Evolutionary conservation across 2,797 vertebrate genomes (phyloP), one percentile per base, ranked within the genome.

Genomic region (Platyrinchus mystaceus): DNA sequence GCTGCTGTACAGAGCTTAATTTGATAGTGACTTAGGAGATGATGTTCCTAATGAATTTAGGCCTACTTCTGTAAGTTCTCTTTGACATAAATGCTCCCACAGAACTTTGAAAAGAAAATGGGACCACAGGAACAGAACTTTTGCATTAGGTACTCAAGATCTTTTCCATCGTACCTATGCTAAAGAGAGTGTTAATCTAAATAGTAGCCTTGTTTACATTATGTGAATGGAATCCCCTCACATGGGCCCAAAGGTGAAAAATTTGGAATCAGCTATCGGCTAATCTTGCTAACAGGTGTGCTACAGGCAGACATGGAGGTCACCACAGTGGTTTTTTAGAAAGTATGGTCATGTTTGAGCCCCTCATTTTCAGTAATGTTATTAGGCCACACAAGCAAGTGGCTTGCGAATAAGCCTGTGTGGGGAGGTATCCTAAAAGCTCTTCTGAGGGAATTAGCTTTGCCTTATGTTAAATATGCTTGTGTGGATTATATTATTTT

Each of bases 1-100:
- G 46, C 28, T 75, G 50, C 41, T 83, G 10, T 60, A n/a, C 52
- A 77, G 44, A 70, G 59, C 27, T 70, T 69, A 67, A 87, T 83
- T 90, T 67, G 70, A 89, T 87, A 87, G 92, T 7, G 1, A 50
- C 46, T 62, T 0, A 0, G 64, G 44, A 89, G 71, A 64, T 93
- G 89, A 77, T 24, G 52, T 55, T 89, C 64, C 63, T 90, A 85
- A 88, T 76, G 46, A 90, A 69, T 93, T 92, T 80, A 74, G 24
- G 47, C 59, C 28, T 55, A 50, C 71, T 83, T 47, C 63, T 95
- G 34, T 11, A 85, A 94, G 49, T 84, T 93, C 28, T 89, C 30
- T 82, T 78, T 73, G 52, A 59, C 47, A 77, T 53, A 90, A 94
- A 81, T 87, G 89, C 74, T 91, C 78, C 90, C 78, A 94, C 46